Evolutionary conservation across 2,888 invertebrate species (phyloP).

Genomic region (Falcaria lacertinaria): DNA sequence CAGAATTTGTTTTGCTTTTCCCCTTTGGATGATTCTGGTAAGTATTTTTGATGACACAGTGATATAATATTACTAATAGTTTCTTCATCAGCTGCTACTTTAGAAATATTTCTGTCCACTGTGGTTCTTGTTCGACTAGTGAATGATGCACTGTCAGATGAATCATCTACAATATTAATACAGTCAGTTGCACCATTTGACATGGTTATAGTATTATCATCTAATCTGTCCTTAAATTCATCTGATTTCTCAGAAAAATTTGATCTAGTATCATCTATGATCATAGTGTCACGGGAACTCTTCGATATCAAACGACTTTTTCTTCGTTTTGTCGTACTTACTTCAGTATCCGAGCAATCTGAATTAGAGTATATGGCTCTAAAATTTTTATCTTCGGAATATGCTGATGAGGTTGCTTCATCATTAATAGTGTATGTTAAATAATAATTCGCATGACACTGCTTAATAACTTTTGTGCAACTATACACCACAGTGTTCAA

Average conservation of each 20-base stretch:
- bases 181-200: conserved; percentile 28
- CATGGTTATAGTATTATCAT: conserved; percentile 3
- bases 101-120: conserved; percentile 7
- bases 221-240: conserved; percentile 4
- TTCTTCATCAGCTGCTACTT: conserved; percentile 25
- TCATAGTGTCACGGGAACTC: conserved; percentile 39
- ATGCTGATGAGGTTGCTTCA: background rate
- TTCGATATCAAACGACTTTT: conserved; percentile 34
- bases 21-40: conserved; percentile 15
- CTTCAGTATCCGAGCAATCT: conserved; percentile 25
- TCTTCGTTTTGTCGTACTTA: conserved; percentile 20
- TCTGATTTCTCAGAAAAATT: conserved; percentile 11
- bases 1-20: conserved; percentile 14
- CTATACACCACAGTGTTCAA: conserved; percentile 38
- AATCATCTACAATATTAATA: conserved; percentile 54
- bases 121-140: conserved; percentile 11
- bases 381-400: background rate
- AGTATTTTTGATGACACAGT: conserved; percentile 42
- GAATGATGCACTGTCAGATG: conserved; percentile 39
- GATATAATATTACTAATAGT: conserved; percentile 44
- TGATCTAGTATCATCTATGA: conserved; percentile 23
- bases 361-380: background rate
- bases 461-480: conserved; percentile 38
- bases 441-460: conserved; percentile 31
- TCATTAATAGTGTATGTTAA: conserved; percentile 32